These are phyloP conservation scores for Brotula barbata DNA, from an alignment of 2,797 vertebrate species.

Conservation along the genomic window DNA sequence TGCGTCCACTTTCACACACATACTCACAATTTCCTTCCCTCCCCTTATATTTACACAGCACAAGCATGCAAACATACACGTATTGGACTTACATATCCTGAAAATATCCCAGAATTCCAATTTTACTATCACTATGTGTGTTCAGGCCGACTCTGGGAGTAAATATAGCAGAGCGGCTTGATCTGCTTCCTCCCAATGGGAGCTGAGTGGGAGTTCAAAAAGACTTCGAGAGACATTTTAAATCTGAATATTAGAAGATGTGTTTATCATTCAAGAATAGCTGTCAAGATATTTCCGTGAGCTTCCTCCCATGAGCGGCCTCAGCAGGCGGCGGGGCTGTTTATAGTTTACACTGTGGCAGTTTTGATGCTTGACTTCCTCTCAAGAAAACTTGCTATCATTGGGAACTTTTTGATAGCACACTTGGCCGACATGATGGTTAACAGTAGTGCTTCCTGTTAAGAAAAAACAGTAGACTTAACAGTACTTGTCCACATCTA, in stretches of 20 bases:
- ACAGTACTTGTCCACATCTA: too few relatives aligned
- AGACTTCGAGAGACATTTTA: conserved; percentile 31
- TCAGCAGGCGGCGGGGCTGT: conserved; percentile 16
- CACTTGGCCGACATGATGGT: not conserved
- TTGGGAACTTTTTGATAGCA: not conserved
- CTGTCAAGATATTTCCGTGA: conserved; percentile 36
- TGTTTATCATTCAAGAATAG: conserved; percentile 60
- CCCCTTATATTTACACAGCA: not conserved
- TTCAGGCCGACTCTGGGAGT: conserved; percentile 31
- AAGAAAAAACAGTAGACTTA: too few relatives aligned
- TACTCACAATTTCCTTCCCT: too few relatives aligned
- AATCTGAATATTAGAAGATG: conserved; percentile 48
- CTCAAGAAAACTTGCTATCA: not conserved
- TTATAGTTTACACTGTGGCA: conserved; percentile 13
- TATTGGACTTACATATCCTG: not conserved
- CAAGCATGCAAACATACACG: not conserved
- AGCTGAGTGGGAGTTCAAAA: conserved; percentile 60
- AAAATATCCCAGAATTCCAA: too few relatives aligned
- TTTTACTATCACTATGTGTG: not conserved
- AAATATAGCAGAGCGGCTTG: conserved; percentile 44
- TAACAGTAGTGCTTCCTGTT: too few relatives aligned
- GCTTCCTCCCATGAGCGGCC: conserved; percentile 35
- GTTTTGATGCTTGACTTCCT: not conserved
- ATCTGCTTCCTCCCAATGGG: conserved; percentile 56
- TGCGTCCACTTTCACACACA: too few relatives aligned